Evolutionary conservation across 2,888 invertebrate genomes (phyloP), one percentile per base, ranked within the genome.

Genomic region (Chromoteleia sp.): DNA sequence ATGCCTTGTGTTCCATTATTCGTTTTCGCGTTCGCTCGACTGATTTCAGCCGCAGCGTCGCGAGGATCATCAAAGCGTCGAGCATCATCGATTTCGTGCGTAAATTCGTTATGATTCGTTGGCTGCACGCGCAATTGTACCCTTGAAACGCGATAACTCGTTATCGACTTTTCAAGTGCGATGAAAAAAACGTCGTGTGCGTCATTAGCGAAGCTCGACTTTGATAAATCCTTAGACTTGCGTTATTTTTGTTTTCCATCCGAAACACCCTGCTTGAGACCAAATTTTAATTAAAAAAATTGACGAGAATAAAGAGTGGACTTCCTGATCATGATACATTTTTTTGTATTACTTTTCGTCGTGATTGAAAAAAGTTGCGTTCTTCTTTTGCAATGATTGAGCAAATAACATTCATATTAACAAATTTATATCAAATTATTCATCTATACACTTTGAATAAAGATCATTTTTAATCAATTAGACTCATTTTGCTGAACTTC

Each of bases 71-170:
- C 77, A 74, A 78, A 74, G 41, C n/a, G 4, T 65, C 77, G 56
- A 68, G 68, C 63, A 25, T 74, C 63, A 70, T 78, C 43, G 76
- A 73, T 61, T 56, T 65, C 61, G 29, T 67, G 52, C 39, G 41
- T 77, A 82, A 82, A 78, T 82, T 82, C 74, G 77, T 81, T 81
- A 77, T 76, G 56, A 58, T 81, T 81, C 77, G 81, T 81, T 81
- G 77, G 52, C 15, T 58, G 77, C 59, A 50, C 52, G 56, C 67
- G 61, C 43, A 63, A 70, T 78, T 61, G 67, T 67, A 59, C 25
- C 48, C 58, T 71, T 65, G 45, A 65, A 80, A 59, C 25, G 29
- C 75, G 59, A 65, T 41, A 59, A 76, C 25, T 65, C 52, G 45
- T 76, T 76, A 81, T 71, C 81, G 68, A 68, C 52, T 52, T 67